Evolutionary conservation across 2,888 invertebrate species (phyloP).

Genomic region (Agrilus mali): DNA sequence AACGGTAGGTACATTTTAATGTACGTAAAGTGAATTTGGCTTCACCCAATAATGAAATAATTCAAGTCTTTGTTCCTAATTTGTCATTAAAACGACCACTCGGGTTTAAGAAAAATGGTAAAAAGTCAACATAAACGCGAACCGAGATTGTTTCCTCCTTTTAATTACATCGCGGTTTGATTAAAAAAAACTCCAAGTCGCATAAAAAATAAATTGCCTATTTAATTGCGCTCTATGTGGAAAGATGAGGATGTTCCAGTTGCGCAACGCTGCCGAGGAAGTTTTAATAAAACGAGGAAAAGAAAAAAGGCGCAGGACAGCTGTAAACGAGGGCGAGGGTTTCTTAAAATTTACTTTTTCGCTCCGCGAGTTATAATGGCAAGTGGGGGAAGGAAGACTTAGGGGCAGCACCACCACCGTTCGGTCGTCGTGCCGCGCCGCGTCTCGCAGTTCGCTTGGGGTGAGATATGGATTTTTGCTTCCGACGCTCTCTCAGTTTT

Average conservation of each 20-base stretch:
- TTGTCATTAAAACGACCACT: no score
- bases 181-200: slow-evolving; percentile 30
- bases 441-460: slow-evolving; percentile 15
- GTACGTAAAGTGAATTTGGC: no score
- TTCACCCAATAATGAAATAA: no score
- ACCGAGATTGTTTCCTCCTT: slow-evolving; percentile 4
- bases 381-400: slow-evolving; percentile 20
- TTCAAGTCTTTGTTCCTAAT: no score
- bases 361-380: slow-evolving; percentile 37
- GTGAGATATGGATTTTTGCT: slow-evolving; percentile 38
- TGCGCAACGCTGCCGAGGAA: neutral
- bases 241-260: slow-evolving; percentile 11
- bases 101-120: no score
- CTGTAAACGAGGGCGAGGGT: slow-evolving; percentile 27
- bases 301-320: slow-evolving; percentile 23
- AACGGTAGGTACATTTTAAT: no score
- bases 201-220: slow-evolving; percentile 37
- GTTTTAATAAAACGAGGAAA: slow-evolving; percentile 9
- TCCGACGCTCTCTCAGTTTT: slow-evolving; percentile 30
- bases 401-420: slow-evolving; percentile 1
- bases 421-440: slow-evolving; percentile 4
- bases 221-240: slow-evolving; percentile 26
- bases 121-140: no score
- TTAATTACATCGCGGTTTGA: slow-evolving; percentile 30
- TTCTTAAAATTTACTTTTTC: slow-evolving; percentile 34